Conservation (phyloP, 2,888 invertebrate genomes). For the Actias luna region DNA sequence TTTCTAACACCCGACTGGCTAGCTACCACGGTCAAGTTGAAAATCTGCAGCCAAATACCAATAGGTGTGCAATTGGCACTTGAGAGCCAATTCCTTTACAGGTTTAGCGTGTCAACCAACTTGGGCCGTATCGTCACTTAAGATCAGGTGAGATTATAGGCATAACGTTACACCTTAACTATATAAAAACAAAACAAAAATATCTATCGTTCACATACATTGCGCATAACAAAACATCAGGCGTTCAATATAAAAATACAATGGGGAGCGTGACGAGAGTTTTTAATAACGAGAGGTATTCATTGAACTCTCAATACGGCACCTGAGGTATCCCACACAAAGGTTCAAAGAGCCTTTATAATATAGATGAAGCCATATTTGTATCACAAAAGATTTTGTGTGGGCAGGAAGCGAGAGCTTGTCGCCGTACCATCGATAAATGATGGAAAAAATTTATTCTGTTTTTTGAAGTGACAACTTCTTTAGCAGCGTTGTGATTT, state of each 20-base stretch:
- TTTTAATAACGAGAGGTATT: conserved; percentile 23
- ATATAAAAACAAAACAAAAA: no score
- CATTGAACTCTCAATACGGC: conserved; percentile 21
- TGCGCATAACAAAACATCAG: conserved; percentile 27
- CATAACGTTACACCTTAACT: no score
- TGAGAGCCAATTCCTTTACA: no score
- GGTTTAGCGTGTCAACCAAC: no score
- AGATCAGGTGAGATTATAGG: no score
- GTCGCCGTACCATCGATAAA: conserved; percentile 25
- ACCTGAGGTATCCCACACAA: conserved; percentile 25
- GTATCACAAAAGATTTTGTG: conserved; percentile 10
- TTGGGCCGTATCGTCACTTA: no score
- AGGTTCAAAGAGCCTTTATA: conserved; percentile 23
- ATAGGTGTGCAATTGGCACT: no score
- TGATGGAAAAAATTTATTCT: conserved; percentile 25
- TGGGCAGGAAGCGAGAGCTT: conserved; percentile 22
- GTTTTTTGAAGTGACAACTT: no score
- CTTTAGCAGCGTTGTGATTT: no score
- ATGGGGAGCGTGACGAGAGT: conserved; percentile 22
- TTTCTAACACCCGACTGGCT: no score
- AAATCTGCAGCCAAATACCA: no score
- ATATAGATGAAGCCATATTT: conserved; percentile 20
- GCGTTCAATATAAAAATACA: conserved; percentile 19
- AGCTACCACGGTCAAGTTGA: no score
- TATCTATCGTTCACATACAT: not conserved